A percentile compares a stretch with the other conserved stretches of the same genome.
phyloP scores from a whole-genome alignment of 2,888 invertebrate species.

The Lutraria lutraria region DNA sequence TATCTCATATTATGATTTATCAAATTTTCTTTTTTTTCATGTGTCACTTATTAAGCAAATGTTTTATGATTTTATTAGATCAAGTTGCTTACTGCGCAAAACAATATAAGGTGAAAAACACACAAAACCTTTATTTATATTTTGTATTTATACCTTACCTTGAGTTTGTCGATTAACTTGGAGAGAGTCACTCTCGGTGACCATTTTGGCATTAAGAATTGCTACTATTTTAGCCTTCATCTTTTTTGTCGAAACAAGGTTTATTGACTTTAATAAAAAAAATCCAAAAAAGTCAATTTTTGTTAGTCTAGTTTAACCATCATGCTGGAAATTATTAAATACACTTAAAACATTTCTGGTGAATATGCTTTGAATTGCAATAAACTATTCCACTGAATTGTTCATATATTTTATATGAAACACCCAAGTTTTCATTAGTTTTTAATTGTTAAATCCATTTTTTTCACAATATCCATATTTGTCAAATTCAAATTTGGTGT shows the following conservation, averaged over 20 bases:
- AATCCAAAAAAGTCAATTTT: background rate
- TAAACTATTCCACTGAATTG: too few species aligned
- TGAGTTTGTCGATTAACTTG: slow-evolving; percentile 32
- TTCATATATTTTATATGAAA: too few species aligned
- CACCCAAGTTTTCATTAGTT: too few species aligned
- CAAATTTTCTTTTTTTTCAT: too few species aligned
- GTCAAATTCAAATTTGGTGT: background rate
- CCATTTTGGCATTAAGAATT: slow-evolving; percentile 39
- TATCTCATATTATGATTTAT: too few species aligned
- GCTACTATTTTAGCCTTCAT: slow-evolving; percentile 30
- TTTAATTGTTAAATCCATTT: background rate
- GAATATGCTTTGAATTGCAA: too few species aligned
- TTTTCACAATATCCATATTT: background rate
- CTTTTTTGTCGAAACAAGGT: background rate
- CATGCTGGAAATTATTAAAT: background rate
- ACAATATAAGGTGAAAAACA: too few species aligned
- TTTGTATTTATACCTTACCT: slow-evolving; percentile 35
- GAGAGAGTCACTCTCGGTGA: slow-evolving; percentile 44
- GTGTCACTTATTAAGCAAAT: too few species aligned
- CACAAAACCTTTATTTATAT: too few species aligned
- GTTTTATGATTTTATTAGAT: too few species aligned
- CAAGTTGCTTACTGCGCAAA: too few species aligned
- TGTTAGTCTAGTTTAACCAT: background rate
- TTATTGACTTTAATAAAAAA: background rate
- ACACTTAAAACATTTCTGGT: background rate